Conservation (phyloP, 2,888 invertebrate genomes). For the Orthonychiurus folsomi region DNA sequence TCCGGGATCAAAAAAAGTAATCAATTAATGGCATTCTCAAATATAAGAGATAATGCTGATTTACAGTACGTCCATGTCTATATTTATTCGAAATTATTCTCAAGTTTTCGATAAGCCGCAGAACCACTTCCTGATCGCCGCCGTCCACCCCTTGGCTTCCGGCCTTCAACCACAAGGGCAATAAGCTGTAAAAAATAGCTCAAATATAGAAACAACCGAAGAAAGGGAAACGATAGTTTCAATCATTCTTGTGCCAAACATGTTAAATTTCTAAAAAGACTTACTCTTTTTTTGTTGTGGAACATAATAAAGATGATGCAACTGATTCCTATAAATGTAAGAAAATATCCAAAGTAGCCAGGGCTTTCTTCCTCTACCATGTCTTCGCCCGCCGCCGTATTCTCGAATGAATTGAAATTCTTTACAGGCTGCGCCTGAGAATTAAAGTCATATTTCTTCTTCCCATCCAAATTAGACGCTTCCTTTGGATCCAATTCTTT, state of each 20-base stretch:
- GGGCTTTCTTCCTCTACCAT: slow-evolving; percentile 13
- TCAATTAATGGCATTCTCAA: too few species aligned
- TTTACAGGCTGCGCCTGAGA: too few species aligned
- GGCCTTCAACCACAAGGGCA: slow-evolving; percentile 38
- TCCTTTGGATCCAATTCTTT: too few species aligned
- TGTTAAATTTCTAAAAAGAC: slow-evolving; percentile 6
- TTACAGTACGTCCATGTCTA: too few species aligned
- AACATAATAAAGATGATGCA: slow-evolving; percentile 28
- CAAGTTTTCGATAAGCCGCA: slow-evolving; percentile 29
- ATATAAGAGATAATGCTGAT: too few species aligned
- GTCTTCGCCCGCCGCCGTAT: too few species aligned
- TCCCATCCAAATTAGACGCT: too few species aligned
- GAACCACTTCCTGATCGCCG: slow-evolving; percentile 22
- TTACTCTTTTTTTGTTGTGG: slow-evolving; percentile 38
- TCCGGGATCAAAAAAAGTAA: too few species aligned
- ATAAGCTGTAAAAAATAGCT: slow-evolving; percentile 30
- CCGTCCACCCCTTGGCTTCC: slow-evolving; percentile 23
- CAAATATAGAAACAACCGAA: too few species aligned
- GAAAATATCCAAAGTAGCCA: slow-evolving; percentile 36
- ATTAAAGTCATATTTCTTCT: too few species aligned
- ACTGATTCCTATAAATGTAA: slow-evolving; percentile 28
- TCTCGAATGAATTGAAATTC: too few species aligned
- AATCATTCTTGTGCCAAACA: too few species aligned
- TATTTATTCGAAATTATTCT: slow-evolving; percentile 34
- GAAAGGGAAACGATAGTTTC: slow-evolving; percentile 7